phyloP scores from a whole-genome alignment of 2,113 vertebrate genomes.

The Chloroceryle aenea region DNA sequence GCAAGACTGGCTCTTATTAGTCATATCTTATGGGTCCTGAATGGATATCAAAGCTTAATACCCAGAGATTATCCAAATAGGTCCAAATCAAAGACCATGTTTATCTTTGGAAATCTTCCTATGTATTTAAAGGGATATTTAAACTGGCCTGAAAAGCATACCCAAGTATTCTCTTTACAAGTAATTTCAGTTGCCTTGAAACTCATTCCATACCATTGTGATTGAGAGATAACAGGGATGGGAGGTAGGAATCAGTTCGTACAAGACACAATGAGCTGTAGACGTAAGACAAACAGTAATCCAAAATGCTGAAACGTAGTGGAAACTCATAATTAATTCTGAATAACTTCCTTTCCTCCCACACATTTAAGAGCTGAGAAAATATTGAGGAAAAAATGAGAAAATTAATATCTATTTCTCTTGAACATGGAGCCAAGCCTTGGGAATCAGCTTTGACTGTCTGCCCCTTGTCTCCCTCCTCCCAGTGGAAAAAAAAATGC shows the following conservation, averaged over 20 bases:
- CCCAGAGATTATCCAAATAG: background rate
- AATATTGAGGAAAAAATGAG: constrained; percentile 41
- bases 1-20: background rate
- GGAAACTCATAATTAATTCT: constrained; percentile 62
- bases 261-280: constrained; percentile 18
- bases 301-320: constrained; percentile 32
- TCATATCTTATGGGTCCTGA: background rate
- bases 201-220: background rate
- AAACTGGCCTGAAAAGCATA: background rate
- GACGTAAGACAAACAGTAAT: constrained; percentile 15
- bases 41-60: background rate
- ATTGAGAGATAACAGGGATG: background rate
- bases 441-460: background rate
- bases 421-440: background rate
- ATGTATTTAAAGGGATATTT: background rate
- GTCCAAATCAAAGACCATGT: background rate
- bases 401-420: constrained; percentile 31
- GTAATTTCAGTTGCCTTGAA: background rate
- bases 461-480: constrained; percentile 25
- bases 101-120: background rate
- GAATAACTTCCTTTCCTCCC: constrained; percentile 68
- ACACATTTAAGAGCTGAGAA: constrained; percentile 51
- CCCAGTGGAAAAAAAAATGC: constrained; percentile 52
- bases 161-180: background rate
- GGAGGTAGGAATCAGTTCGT: background rate